Percentiles rank a stretch among this genome's conserved stretches.
phyloP scores from a whole-genome alignment of 2,113 vertebrate genomes.

The Myrmecobius fasciatus region DNA sequence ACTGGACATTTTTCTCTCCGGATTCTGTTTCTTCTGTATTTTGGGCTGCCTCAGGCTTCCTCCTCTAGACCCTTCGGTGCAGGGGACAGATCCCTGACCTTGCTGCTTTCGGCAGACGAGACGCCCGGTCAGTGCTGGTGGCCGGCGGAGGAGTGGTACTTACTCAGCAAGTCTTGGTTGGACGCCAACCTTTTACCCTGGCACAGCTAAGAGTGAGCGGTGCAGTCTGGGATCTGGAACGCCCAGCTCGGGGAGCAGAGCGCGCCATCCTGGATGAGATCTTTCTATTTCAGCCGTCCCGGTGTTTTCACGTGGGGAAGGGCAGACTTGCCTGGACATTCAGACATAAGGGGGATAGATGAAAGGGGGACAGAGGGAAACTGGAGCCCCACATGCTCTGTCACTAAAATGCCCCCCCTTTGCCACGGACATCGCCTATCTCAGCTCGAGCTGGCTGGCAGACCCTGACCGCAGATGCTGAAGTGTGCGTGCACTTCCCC shows the following conservation, averaged over 20 bases:
- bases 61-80: background rate
- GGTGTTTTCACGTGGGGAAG: background rate
- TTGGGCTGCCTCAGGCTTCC: background rate
- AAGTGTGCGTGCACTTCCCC: background rate
- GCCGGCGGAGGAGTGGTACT: no score
- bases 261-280: background rate
- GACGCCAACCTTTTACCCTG: background rate
- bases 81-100: background rate
- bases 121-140: background rate
- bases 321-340: background rate
- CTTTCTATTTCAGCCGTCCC: background rate
- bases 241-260: no score
- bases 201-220: no score
- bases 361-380: background rate
- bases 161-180: background rate
- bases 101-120: background rate
- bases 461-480: background rate
- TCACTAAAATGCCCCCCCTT: background rate
- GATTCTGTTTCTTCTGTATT: background rate
- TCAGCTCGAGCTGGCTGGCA: background rate
- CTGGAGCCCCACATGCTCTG: background rate
- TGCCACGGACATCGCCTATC: background rate
- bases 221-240: no score
- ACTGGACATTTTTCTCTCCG: background rate
- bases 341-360: background rate